Percentiles rank a stretch among this genome's conserved stretches.
phyloP scores from a whole-genome alignment of 2,888 invertebrate species.

The Heteropelma amictum region DNA sequence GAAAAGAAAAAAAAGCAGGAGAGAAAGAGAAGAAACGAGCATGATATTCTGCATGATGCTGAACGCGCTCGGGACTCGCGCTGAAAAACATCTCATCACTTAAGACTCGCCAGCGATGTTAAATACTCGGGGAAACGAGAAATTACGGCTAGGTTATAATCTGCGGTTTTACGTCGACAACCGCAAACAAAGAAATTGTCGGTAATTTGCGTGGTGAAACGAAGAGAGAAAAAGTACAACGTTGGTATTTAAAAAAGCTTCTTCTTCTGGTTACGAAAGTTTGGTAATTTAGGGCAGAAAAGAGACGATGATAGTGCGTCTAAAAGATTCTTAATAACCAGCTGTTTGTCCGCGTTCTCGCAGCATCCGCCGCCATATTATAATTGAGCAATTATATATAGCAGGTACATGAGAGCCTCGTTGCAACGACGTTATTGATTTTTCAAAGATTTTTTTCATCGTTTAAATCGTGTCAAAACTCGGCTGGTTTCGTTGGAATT shows the following conservation, averaged over 20 bases:
- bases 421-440: too few species aligned
- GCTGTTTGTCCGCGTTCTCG: constrained; percentile 3
- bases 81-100: constrained; percentile 33
- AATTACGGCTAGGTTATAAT: constrained; percentile 37
- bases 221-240: background rate
- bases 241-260: constrained; percentile 49
- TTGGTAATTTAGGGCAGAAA: constrained; percentile 37
- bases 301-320: constrained; percentile 42
- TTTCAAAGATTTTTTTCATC: too few species aligned
- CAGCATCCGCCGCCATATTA: background rate
- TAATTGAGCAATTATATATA: constrained; percentile 75
- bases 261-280: constrained; percentile 44
- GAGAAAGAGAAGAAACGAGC: too few species aligned
- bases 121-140: constrained; percentile 23
- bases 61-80: constrained; percentile 4
- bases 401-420: too few species aligned
- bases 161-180: constrained; percentile 42
- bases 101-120: constrained; percentile 4
- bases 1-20: constrained; percentile 21
- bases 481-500: too few species aligned
- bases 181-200: constrained; percentile 59
- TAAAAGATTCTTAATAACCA: constrained; percentile 63
- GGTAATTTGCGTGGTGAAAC: constrained; percentile 39
- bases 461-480: too few species aligned
- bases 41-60: constrained; percentile 14